A percentile compares a stretch with the other conserved stretches of the same genome.
phyloP scores from a whole-genome alignment of 2,797 vertebrate species.

The Sorex maritimensis region DNA sequence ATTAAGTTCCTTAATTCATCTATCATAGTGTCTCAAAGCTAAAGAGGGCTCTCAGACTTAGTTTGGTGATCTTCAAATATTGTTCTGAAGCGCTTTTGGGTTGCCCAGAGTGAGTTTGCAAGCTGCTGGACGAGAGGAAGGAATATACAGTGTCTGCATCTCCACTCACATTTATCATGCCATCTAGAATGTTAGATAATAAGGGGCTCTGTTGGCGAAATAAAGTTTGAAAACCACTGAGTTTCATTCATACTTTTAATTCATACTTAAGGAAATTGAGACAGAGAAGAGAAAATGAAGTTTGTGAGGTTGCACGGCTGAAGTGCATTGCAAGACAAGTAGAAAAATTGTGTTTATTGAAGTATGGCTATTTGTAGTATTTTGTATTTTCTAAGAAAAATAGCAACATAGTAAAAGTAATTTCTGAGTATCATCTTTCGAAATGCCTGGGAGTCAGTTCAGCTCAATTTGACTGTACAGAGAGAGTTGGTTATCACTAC shows the following conservation, averaged over 20 bases:
- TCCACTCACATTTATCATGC: background rate
- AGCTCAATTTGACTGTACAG: background rate
- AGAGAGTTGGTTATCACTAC: background rate
- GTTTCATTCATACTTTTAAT: background rate
- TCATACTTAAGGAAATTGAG: background rate
- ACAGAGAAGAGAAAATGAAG: constrained; percentile 1
- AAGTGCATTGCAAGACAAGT: background rate
- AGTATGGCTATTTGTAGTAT: background rate
- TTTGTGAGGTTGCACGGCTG: background rate
- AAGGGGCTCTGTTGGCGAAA: background rate
- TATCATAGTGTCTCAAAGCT: background rate
- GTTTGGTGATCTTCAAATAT: constrained; percentile 2
- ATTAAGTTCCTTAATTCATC: constrained; percentile 51
- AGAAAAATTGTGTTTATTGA: background rate
- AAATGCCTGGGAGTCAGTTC: background rate
- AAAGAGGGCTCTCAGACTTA: background rate
- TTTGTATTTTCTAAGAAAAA: background rate
- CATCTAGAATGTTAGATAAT: background rate
- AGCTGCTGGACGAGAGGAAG: background rate
- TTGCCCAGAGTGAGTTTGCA: background rate
- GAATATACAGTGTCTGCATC: too few species aligned
- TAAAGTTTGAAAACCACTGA: constrained; percentile 25
- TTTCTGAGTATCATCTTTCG: background rate
- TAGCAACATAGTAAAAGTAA: background rate
- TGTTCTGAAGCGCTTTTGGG: background rate